Percentiles rank a stretch among this genome's conserved stretches.
Evolutionary conservation across 2,888 invertebrate genomes (phyloP).

Genomic region (Harmothoe impar): DNA sequence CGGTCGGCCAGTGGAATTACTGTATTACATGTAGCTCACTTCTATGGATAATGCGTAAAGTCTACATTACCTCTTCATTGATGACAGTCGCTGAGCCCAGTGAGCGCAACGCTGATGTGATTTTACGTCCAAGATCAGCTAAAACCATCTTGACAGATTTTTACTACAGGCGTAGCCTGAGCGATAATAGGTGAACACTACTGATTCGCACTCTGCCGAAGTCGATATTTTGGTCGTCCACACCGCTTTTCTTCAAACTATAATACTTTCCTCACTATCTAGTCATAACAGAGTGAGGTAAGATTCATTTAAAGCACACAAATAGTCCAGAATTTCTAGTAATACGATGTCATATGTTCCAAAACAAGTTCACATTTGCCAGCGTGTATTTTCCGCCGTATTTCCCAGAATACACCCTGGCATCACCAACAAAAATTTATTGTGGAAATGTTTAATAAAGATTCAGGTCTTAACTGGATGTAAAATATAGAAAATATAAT

Average conservation of each 20-base stretch:
- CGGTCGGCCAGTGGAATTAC: too few species aligned
- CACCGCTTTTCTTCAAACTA: neutral
- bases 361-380: neutral
- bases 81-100: conserved; percentile 99
- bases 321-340: neutral
- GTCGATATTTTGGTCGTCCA: neutral
- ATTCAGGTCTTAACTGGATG: too few species aligned
- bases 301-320: neutral
- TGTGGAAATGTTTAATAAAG: too few species aligned
- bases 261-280: neutral
- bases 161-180: conserved; percentile 5
- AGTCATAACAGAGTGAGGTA: neutral
- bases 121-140: conserved; percentile 99
- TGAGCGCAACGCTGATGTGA: conserved; percentile 98
- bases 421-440: too few species aligned
- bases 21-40: too few species aligned
- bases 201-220: neutral
- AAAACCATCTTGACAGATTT: conserved; percentile 91
- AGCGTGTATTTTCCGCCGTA: neutral
- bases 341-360: neutral
- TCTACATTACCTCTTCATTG: conserved; percentile 93
- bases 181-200: conserved; percentile 52
- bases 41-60: too few species aligned
- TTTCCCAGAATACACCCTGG: too few species aligned
- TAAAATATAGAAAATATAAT: too few species aligned